Percentiles rank a stretch among this genome's conserved stretches.
phyloP scores from a whole-genome alignment of 2,888 invertebrate species.

The Philopedon plagiatum region DNA sequence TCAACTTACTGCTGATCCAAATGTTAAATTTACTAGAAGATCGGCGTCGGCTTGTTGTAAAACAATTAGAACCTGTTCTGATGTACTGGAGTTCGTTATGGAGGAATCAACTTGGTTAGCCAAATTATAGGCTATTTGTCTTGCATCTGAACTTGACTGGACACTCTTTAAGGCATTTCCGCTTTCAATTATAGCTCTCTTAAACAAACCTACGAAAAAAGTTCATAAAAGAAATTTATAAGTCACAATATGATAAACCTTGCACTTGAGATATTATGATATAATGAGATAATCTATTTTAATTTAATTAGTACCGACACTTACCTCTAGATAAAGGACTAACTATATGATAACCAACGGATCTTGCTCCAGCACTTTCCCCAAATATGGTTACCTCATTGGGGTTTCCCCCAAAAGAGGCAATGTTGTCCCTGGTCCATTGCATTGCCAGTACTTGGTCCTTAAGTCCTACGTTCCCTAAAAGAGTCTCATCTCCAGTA shows the following conservation, averaged over 20 bases:
- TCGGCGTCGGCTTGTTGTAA: constrained; percentile 39
- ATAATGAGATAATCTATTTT: too few relatives aligned
- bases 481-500: constrained; percentile 50
- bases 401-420: constrained; percentile 51
- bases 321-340: constrained; percentile 44
- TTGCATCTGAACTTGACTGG: constrained; percentile 39
- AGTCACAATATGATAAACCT: too few relatives aligned
- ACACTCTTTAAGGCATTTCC: constrained; percentile 48
- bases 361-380: constrained; percentile 53
- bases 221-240: too few relatives aligned
- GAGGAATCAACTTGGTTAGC: constrained; percentile 37
- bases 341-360: constrained; percentile 52
- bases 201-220: constrained; percentile 50
- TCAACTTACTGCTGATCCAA: not conserved
- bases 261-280: too few relatives aligned
- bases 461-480: constrained; percentile 53
- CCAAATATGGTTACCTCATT: constrained; percentile 51
- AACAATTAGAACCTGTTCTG: constrained; percentile 12
- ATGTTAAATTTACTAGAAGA: constrained; percentile 5
- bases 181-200: constrained; percentile 53
- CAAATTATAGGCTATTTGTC: constrained; percentile 44
- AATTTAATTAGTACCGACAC: constrained; percentile 16
- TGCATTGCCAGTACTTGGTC: constrained; percentile 51
- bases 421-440: constrained; percentile 52
- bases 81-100: constrained; percentile 20